Conservation (phyloP, 2,797 vertebrate genomes). For the Meriones psammophilus region DNA sequence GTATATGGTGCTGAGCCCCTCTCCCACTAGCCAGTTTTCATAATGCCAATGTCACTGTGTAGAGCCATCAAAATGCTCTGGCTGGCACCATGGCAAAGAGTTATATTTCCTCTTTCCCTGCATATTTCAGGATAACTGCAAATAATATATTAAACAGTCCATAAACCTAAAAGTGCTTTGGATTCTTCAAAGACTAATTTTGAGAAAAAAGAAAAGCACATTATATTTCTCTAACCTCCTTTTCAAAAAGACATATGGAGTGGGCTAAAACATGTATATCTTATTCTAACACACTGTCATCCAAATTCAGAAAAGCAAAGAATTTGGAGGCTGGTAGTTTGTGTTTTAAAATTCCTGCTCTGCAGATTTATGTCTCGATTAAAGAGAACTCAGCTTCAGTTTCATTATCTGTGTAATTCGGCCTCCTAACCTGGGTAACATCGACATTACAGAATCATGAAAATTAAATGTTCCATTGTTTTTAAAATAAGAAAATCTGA, state of each 20-base stretch:
- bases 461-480: slow-evolving; percentile 18
- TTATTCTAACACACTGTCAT: neutral
- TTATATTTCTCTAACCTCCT: slow-evolving; percentile 6
- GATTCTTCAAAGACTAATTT: slow-evolving; percentile 47
- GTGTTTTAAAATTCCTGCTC: slow-evolving; percentile 22
- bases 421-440: neutral
- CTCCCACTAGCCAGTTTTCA: neutral
- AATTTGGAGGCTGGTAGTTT: slow-evolving; percentile 12
- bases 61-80: neutral
- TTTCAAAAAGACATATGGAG: slow-evolving; percentile 2
- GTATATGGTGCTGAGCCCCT: neutral
- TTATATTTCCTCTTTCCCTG: slow-evolving; percentile 50
- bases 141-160: slow-evolving; percentile 19
- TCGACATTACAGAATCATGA: slow-evolving; percentile 13
- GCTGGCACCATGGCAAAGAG: slow-evolving; percentile 9
- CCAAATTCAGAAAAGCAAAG: neutral
- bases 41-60: fast-evolving
- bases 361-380: neutral
- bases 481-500: slow-evolving; percentile 21
- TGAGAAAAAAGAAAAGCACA: neutral
- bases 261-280: slow-evolving; percentile 16
- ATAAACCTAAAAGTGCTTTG: neutral
- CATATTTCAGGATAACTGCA: slow-evolving; percentile 49
- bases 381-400: slow-evolving; percentile 9
- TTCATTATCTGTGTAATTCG: slow-evolving; percentile 38